These are phyloP conservation scores for Pediacus dermestoides DNA, from an alignment of 2,888 invertebrate species.

Conservation along the genomic window DNA sequence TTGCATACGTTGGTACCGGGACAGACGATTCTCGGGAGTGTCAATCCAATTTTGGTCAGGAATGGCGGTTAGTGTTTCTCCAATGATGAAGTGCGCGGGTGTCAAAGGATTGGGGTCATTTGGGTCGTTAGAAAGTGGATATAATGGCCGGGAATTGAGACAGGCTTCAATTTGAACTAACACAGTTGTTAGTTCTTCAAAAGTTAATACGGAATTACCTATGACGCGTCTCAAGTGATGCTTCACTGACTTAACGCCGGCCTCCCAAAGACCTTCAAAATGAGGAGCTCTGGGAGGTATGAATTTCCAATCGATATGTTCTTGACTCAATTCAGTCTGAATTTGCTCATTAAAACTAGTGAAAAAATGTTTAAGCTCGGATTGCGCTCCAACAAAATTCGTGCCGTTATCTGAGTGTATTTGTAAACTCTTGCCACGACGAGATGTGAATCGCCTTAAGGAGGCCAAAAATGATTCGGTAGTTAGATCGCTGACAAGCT, in stretches of 20 bases:
- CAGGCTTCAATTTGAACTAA: slow-evolving; percentile 30
- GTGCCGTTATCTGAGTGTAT: slow-evolving; percentile 29
- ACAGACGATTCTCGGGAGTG: slow-evolving; percentile 2
- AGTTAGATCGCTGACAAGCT: slow-evolving; percentile 25
- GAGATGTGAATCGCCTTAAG: slow-evolving; percentile 25
- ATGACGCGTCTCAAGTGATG: slow-evolving; percentile 26
- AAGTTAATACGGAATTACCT: slow-evolving; percentile 23
- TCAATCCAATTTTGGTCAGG: slow-evolving; percentile 3
- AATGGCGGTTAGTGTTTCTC: slow-evolving; percentile 3
- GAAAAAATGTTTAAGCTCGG: slow-evolving; percentile 10
- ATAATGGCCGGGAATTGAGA: slow-evolving; percentile 32
- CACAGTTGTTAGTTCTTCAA: slow-evolving; percentile 31
- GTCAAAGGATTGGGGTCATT: slow-evolving; percentile 13
- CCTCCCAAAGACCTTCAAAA: slow-evolving; percentile 20
- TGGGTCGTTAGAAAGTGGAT: slow-evolving; percentile 24
- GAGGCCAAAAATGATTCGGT: slow-evolving; percentile 28
- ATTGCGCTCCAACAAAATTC: slow-evolving; percentile 20
- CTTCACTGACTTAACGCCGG: slow-evolving; percentile 28
- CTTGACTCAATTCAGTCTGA: too few species aligned
- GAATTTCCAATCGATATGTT: slow-evolving; percentile 16
- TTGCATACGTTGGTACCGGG: slow-evolving; percentile 6
- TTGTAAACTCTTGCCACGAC: slow-evolving; percentile 22
- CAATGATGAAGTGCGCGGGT: too few species aligned
- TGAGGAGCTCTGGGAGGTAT: slow-evolving; percentile 31
- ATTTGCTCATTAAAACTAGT: too few species aligned